Evolutionary conservation across 2,797 vertebrate genomes (phyloP), one percentile per base, ranked within the genome.

Genomic region (Scomberomorus guttatus): DNA sequence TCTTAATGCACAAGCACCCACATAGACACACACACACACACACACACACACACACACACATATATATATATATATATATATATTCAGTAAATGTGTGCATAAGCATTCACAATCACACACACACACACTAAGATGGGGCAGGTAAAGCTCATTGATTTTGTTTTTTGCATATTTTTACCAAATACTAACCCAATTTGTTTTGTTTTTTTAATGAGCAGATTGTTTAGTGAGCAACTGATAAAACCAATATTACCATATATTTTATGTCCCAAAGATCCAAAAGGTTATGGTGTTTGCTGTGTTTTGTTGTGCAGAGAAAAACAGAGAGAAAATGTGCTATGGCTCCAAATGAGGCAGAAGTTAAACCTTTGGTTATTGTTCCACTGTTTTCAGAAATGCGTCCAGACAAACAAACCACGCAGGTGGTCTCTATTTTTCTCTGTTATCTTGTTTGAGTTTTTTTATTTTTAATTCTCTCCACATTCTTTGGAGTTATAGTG

Each of bases 1-100:
- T 75, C 48, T 70, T 25, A 64, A 60, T 62, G 50, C 62, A 54
- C 27, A 58, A 59, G 9, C 6, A 48, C 34, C 12, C 42, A 54
- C n/a, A 6, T 5, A 32, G 62, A 72, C 54, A 50, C 61, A 46
- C n/a, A n/a, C n/a, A n/a, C n/a, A n/a, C n/a, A n/a, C n/a, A n/a
- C n/a, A n/a, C n/a, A n/a, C n/a, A n/a, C n/a, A n/a, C n/a, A n/a
- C n/a, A n/a, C n/a, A n/a, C n/a, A n/a, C n/a, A n/a, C n/a, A n/a
- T 34, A 37, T 29, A 29, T 29, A 29, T 29, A 29, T 29, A 29
- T 34, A 37, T 42, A 37, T 37, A 12, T 34, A 32, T 34, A 74
- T 68, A 51, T 39, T 50, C 27, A 48, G 6, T 55, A 27, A 70
- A 24, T 32, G 24, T 57, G 27, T 2, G 12, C 22, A 6, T 7